These are phyloP conservation scores for Xanthorhoe designata DNA, from an alignment of 2,888 invertebrate species.

Conservation along the genomic window DNA sequence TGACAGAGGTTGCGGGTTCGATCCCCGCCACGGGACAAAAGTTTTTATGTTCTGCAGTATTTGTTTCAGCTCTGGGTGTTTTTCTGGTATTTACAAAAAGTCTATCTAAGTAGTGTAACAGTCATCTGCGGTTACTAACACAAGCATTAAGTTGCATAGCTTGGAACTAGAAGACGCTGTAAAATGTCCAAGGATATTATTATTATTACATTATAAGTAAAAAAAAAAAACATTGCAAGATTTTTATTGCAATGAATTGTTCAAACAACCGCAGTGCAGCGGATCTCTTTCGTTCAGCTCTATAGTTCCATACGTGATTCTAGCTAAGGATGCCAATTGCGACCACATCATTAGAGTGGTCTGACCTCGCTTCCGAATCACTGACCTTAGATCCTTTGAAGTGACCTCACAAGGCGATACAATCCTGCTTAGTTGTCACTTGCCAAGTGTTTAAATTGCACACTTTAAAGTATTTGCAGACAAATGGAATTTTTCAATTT, in stretches of 20 bases:
- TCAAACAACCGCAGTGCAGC: neutral
- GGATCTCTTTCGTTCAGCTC: neutral
- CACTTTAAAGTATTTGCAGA: neutral
- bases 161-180: too few relatives aligned
- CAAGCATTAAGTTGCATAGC: too few relatives aligned
- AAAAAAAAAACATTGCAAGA: neutral
- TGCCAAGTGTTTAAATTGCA: slow-evolving; percentile 2
- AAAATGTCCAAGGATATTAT: too few relatives aligned
- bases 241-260: neutral
- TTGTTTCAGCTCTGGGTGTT: too few relatives aligned
- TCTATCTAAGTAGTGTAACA: too few relatives aligned
- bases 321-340: slow-evolving; percentile 74
- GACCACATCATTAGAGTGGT: slow-evolving; percentile 65
- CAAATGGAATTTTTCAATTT: neutral
- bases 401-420: slow-evolving; percentile 23
- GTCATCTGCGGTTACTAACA: too few relatives aligned
- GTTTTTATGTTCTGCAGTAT: too few relatives aligned
- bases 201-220: neutral
- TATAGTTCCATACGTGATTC: slow-evolving; percentile 64
- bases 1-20: too few relatives aligned
- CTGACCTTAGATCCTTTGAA: slow-evolving; percentile 69
- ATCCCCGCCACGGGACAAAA: too few relatives aligned
- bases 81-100: too few relatives aligned
- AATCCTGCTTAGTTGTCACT: slow-evolving; percentile 25
- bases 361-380: slow-evolving; percentile 72